Evolutionary conservation across 2,113 vertebrate genomes (phyloP), one percentile per base, ranked within the genome.

Genomic region (Lepisosteus oculatus): DNA sequence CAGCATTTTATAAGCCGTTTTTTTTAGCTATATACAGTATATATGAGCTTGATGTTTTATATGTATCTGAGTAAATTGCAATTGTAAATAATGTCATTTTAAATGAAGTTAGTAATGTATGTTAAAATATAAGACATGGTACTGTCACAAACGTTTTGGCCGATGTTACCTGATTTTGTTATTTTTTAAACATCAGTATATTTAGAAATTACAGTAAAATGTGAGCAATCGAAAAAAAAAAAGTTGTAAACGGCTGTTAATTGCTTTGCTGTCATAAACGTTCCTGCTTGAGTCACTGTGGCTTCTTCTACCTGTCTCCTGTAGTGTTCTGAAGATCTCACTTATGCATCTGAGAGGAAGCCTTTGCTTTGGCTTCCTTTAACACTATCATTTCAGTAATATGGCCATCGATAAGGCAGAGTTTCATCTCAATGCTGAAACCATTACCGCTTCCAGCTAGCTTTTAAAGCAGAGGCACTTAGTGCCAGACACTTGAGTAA

Each of bases 11-110:
- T n/a, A 70, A 62, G 14, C 4, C 62, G 6, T 3, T 11, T 14
- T 51, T 51, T 51, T 51, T 51, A 66, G 29, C 55, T 65, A 66
- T 70, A 75, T 65, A 56, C 68, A 70, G 63, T 70, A 75, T 75
- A 65, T 70, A 75, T 61, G 55, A 65, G 68, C 54, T 75, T 75
- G 55, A 61, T 75, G 73, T 75, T 75, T 70, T 65, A 12, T 70
- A 65, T 75, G 63, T 75, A 71, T 65, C 63, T 15, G 55, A 42
- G 54, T 71, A 74, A 14, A 65, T 65, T 65, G n/a, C 68, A 70
- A 63, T 70, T 75, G 73, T 70, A 75, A 56, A 70, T 70, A 70
- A 57, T 55, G 61, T 64, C 68, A 66, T 75, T 70, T 75, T 45
- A 68, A 70, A 65, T 42, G 3, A 65, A 65, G 62, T 42, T 42